Conservation (phyloP, 2,113 vertebrate species). For the Pterocles orientalis region DNA sequence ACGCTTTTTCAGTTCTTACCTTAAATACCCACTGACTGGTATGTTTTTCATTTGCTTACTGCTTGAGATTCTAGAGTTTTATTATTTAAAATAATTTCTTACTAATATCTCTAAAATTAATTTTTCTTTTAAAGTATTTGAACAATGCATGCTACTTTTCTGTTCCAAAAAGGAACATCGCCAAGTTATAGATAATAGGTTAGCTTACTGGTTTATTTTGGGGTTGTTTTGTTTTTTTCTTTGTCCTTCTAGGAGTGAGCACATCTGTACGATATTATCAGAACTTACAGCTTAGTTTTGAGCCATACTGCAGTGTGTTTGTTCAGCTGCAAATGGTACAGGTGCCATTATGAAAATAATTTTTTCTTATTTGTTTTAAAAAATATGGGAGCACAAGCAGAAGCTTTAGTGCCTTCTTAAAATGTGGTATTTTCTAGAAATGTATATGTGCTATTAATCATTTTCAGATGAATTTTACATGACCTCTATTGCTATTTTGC, state of each 20-base stretch:
- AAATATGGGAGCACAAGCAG: conserved; percentile 78
- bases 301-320: conserved; percentile 65
- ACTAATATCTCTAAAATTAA: conserved; percentile 67
- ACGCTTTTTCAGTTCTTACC: conserved; percentile 52
- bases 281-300: conserved; percentile 65
- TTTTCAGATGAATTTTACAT: conserved; percentile 18
- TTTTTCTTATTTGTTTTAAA: conserved; percentile 45
- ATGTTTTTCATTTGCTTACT: conserved; percentile 65
- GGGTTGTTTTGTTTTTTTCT: background rate
- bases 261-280: conserved; percentile 52
- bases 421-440: conserved; percentile 74
- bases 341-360: conserved; percentile 58
- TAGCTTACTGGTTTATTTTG: conserved; percentile 60
- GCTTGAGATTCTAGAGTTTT: conserved; percentile 54
- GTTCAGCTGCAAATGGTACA: conserved; percentile 70
- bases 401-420: conserved; percentile 83
- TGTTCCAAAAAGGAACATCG: conserved; percentile 54
- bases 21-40: conserved; percentile 58
- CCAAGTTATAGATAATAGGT: conserved; percentile 53
- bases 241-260: conserved; percentile 56
- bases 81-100: conserved; percentile 68
- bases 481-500: conserved; percentile 53
- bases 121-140: conserved; percentile 67
- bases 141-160: conserved; percentile 74
- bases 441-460: conserved; percentile 58